Percentiles rank a stretch among this genome's conserved stretches.
Evolutionary conservation across 2,888 invertebrate genomes (phyloP).

Genomic region (Tiliacea citrago): DNA sequence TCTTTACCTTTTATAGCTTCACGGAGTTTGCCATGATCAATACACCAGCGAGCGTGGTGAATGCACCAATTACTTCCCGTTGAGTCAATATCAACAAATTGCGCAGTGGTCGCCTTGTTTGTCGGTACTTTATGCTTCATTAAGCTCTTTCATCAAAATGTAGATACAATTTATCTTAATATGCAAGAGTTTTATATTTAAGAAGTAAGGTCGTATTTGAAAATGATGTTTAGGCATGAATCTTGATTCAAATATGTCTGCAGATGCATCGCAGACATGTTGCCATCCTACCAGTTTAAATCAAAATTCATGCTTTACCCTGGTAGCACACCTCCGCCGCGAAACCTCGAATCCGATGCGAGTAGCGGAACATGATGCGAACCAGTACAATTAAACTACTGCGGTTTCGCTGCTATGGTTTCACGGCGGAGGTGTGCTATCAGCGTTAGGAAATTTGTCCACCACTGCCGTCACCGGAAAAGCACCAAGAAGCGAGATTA

Average conservation of each 20-base stretch:
- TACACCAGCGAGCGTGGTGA: constrained; percentile 34
- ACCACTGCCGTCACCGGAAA: too few relatives aligned
- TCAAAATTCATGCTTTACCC: neutral
- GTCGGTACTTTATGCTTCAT: constrained; percentile 40
- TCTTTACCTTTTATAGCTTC: constrained; percentile 20
- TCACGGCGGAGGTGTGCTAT: too few relatives aligned
- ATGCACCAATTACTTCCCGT: constrained; percentile 57
- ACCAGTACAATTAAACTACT: too few relatives aligned
- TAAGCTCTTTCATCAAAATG: constrained; percentile 37
- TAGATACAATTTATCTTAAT: neutral
- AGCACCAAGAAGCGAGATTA: too few relatives aligned
- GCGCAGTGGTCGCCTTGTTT: constrained; percentile 49
- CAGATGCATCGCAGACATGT: neutral
- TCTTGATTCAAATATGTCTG: neutral
- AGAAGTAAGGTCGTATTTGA: neutral
- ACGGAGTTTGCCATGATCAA: constrained; percentile 35
- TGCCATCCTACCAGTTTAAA: neutral
- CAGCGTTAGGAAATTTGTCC: too few relatives aligned
- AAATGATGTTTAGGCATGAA: neutral
- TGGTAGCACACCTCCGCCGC: too few relatives aligned
- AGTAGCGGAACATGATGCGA: too few relatives aligned
- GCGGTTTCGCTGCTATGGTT: too few relatives aligned
- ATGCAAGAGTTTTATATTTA: neutral
- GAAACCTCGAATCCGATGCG: too few relatives aligned
- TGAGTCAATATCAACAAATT: constrained; percentile 54